Evolutionary conservation across 2,888 invertebrate genomes (phyloP), one percentile per base, ranked within the genome.

Genomic region (Drosophila demipolita): DNA sequence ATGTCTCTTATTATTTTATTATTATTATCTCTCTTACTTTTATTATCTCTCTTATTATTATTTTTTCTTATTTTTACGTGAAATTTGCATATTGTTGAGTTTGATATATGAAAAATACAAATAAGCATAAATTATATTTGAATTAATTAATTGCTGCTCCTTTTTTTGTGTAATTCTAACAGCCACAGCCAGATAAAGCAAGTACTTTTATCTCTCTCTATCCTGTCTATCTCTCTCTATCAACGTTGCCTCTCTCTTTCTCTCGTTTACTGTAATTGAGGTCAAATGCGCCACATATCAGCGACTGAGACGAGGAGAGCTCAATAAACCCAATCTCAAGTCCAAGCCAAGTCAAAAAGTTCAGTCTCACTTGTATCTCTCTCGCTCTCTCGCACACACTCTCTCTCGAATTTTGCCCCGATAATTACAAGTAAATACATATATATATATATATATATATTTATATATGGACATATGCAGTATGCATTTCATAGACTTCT

Each of bases 111-210:
- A 52, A 58, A 61, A 26, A 23, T 52, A 54, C 38, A 52, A 59
- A 48, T 60, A 32, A 55, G 33, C 42, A 69, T 59, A 60, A 75
- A 64, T 73, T 64, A 38, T 23, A 71, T 73, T 64, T 66, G 33
- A 77, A 80, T 80, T 74, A 62, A 69, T 78, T 69, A 72, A 70
- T 63, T 64, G 55, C 40, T 26, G n/a, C n/a, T n/a, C n/a, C n/a
- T n/a, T n/a, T n/a, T n/a, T n/a, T n/a, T n/a, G n/a, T n/a, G n/a
- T 45, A 40, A 3, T n/a, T 23, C 6, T 17, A 55, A 38, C 4
- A 33, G 11, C 23, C 36, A 48, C 50, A 53, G 23, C 29, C 45
- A 45, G 32, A 42, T 32, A 50, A 32, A 11, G n/a, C 20, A 12
- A 48, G n/a, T 48, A 40, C 49, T 42, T 66, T 15, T 36, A 12